Base-by-base conservation (phyloP, 2,888 invertebrate genomes). In the Cistogaster globosa region DNA sequence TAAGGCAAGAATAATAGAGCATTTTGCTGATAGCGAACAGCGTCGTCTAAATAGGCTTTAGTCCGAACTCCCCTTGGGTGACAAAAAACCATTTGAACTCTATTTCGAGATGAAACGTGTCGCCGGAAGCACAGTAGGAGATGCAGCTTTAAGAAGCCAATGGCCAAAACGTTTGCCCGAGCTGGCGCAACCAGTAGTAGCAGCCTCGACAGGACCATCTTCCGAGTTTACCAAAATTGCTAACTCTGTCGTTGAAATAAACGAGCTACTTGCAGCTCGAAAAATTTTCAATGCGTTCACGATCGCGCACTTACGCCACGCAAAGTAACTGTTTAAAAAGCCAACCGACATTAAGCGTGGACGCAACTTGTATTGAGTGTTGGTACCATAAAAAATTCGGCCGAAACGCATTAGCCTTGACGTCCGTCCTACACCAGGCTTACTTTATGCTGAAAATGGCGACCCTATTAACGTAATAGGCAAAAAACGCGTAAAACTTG, bases 181-280 rank as follows among this genome's bases (percentile, higher is more conserved):
- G n/a, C n/a, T n/a, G n/a, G n/a, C n/a, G n/a, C n/a, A n/a, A n/a
- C 60, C 68, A 36, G 68, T 60, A 11, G 42, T 68, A 14, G 77
- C 60, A 22, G 77, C 68, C 16, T 68, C 60, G 22, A 36, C 62
- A 11, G 77, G 60, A 18, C 42, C 67, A 3, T 58, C 7, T 16
- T 48, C 4, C 67, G n/a, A 77, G 32, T 67, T 77, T 18, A 77
- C 76, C 12, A 77, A 60, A 62, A 69, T 69, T 4, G 60, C 78
- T 2, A 67, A 67, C n/a, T n/a, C n/a, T n/a, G n/a, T n/a, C n/a
- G n/a, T n/a, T n/a, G n/a, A n/a, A n/a, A n/a, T n/a, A n/a, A n/a
- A n/a, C n/a, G n/a, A n/a, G n/a, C n/a, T n/a, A n/a, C n/a, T n/a
- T n/a, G n/a, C n/a, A n/a, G n/a, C n/a, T n/a, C n/a, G n/a, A n/a